These are phyloP conservation scores for Drosophila nasuta DNA, from an alignment of 1,140 invertebrate species.

Conservation along the genomic window DNA sequence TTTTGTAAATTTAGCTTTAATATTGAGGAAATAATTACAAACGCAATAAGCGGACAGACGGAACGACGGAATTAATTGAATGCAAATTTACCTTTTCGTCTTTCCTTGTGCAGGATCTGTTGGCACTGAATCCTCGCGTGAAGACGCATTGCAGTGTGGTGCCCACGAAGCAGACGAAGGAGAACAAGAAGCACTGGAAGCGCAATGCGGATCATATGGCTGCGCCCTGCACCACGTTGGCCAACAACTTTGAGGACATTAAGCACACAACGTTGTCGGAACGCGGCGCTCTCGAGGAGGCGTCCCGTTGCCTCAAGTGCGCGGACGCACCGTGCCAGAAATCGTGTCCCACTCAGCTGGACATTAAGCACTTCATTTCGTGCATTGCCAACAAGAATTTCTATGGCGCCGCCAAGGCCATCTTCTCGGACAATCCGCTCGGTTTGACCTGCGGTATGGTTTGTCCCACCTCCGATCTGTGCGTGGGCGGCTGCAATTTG, in stretches of 20 bases:
- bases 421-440: constrained; percentile 98
- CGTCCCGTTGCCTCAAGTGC: constrained; percentile 97
- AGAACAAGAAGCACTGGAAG: constrained; percentile 97
- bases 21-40: not conserved
- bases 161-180: constrained; percentile 93
- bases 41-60: not conserved
- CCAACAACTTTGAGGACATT: constrained; percentile 98
- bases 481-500: constrained; percentile 98
- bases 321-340: constrained; percentile 99
- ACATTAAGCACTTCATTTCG: constrained; percentile 98
- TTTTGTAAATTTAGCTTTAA: not conserved
- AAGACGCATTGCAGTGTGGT: constrained; percentile 90
- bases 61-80: no score
- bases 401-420: constrained; percentile 98
- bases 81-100: not conserved
- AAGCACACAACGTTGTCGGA: constrained; percentile 99
- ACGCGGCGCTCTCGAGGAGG: constrained; percentile 95
- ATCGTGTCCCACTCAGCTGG: constrained; percentile 98
- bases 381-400: constrained; percentile 99
- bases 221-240: constrained; percentile 90
- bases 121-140: constrained; percentile 94
- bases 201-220: constrained; percentile 92
- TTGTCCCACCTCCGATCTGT: constrained; percentile 98
- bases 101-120: constrained; percentile 88
- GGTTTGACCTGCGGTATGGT: constrained; percentile 99